Evolutionary conservation across 2,888 invertebrate species (phyloP).

Genomic region (Adela reaumurella): DNA sequence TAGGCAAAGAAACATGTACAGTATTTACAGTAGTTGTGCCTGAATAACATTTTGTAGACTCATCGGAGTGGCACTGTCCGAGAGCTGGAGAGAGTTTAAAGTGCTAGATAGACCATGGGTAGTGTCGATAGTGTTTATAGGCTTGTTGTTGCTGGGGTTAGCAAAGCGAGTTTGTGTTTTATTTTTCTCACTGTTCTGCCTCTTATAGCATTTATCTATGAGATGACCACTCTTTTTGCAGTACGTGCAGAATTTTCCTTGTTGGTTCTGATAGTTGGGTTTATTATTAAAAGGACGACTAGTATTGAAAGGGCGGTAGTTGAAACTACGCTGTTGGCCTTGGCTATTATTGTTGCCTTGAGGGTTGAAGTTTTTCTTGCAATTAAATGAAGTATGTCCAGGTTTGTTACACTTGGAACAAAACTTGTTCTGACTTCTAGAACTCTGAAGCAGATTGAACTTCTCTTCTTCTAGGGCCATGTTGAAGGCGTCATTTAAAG

Average conservation of each 20-base stretch:
- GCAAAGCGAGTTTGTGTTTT: too few relatives aligned
- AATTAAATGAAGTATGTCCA: slow-evolving; percentile 1
- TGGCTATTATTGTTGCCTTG: too few relatives aligned
- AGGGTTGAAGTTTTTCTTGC: background rate
- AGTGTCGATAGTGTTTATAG: too few relatives aligned
- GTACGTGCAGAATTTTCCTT: background rate
- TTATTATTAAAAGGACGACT: background rate
- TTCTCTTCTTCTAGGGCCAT: slow-evolving; percentile 4
- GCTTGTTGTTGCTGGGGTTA: too few relatives aligned
- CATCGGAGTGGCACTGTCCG: background rate
- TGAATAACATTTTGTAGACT: background rate
- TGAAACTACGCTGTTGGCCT: too few relatives aligned
- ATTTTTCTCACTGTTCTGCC: background rate
- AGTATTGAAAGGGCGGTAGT: background rate
- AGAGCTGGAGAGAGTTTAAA: background rate
- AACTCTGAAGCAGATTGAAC: background rate
- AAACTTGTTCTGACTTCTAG: background rate
- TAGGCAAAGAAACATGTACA: background rate
- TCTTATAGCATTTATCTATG: slow-evolving; percentile 1
- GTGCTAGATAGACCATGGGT: too few relatives aligned
- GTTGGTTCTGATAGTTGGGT: background rate
- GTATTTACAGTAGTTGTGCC: background rate
- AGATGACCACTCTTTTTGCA: slow-evolving; percentile 1
- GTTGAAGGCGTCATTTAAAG: slow-evolving; percentile 2
- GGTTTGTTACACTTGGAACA: slow-evolving; percentile 1